A percentile compares a stretch with the other conserved stretches of the same genome.
These are phyloP conservation scores for Sebastes paucispinis DNA, from an alignment of 2,797 vertebrate species.

Conservation along the genomic window DNA sequence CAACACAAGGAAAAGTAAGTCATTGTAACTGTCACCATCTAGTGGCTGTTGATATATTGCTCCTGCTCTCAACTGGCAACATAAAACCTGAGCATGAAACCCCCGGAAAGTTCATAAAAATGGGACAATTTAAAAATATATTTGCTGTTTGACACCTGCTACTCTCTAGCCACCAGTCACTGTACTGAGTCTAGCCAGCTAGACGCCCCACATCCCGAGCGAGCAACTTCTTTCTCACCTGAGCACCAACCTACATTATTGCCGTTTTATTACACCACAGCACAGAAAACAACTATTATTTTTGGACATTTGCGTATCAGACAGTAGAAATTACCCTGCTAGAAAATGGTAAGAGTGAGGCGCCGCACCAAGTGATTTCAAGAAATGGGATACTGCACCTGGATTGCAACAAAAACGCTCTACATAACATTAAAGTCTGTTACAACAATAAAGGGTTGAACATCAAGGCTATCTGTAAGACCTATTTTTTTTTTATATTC, in stretches of 20 bases:
- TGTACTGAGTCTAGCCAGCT: slow-evolving; percentile 80
- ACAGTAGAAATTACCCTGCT: slow-evolving; percentile 47
- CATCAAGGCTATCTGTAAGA: slow-evolving; percentile 61
- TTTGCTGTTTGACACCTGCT: slow-evolving; percentile 37
- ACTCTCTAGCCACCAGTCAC: slow-evolving; percentile 41
- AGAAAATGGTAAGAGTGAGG: slow-evolving; percentile 49
- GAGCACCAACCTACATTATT: slow-evolving; percentile 74
- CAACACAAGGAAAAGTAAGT: slow-evolving; percentile 40
- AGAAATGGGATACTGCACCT: slow-evolving; percentile 79
- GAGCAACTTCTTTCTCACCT: slow-evolving; percentile 47
- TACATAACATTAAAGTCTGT: slow-evolving; percentile 37
- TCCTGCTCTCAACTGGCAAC: slow-evolving; percentile 54
- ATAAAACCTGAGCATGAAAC: slow-evolving; percentile 77
- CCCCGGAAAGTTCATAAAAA: slow-evolving; percentile 53
- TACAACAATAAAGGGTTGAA: slow-evolving; percentile 67
- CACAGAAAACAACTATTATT: slow-evolving; percentile 28
- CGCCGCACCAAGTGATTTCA: slow-evolving; percentile 14
- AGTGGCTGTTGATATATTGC: slow-evolving; percentile 66
- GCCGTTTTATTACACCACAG: slow-evolving; percentile 66
- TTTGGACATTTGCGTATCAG: slow-evolving; percentile 15
- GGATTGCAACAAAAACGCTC: slow-evolving; percentile 51
- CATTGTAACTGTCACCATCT: slow-evolving; percentile 61
- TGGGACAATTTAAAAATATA: slow-evolving; percentile 54
- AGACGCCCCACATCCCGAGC: slow-evolving; percentile 73
- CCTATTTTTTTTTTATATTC: slow-evolving; percentile 39